A percentile compares a stretch with the other conserved stretches of the same genome.
Evolutionary conservation across 1,140 invertebrate species (phyloP).

Genomic region (Drosophila sp.): DNA sequence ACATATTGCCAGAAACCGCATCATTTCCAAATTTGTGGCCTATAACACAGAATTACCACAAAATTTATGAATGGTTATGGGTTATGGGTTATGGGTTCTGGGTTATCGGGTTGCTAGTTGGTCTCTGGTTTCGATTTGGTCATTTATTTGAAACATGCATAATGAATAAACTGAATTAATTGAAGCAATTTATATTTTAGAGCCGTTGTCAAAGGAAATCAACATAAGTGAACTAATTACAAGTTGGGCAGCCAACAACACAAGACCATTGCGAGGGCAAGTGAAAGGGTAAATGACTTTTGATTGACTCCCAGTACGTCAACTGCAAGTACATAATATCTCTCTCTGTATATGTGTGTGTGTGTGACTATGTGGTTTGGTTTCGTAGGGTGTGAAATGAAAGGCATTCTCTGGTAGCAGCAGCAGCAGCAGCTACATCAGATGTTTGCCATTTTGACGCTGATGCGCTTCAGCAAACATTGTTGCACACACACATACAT

Average conservation of each 20-base stretch:
- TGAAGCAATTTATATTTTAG: slow-evolving; percentile 68
- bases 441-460: slow-evolving; percentile 27
- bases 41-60: slow-evolving; percentile 57
- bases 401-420: slow-evolving; percentile 15
- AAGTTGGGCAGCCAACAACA: slow-evolving; percentile 30
- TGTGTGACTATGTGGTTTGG: neutral
- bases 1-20: slow-evolving; percentile 50
- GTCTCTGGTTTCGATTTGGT: slow-evolving; percentile 2
- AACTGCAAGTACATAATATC: slow-evolving; percentile 28
- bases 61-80: slow-evolving; percentile 76
- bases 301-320: slow-evolving; percentile 60
- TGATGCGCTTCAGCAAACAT: slow-evolving; percentile 38
- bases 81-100: slow-evolving; percentile 47
- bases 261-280: neutral
- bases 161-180: slow-evolving; percentile 76
- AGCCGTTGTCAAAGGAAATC: slow-evolving; percentile 73
- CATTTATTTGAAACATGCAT: slow-evolving; percentile 37
- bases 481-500: slow-evolving; percentile 15
- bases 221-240: slow-evolving; percentile 78
- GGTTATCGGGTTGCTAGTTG: too few relatives aligned
- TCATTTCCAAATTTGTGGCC: slow-evolving; percentile 60
- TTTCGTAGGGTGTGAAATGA: slow-evolving; percentile 16
- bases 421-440: slow-evolving; percentile 12
- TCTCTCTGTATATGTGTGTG: slow-evolving; percentile 29
- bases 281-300: slow-evolving; percentile 14